Conservation (phyloP, 2,113 vertebrate genomes). For the Clarias macrocephalus region DNA sequence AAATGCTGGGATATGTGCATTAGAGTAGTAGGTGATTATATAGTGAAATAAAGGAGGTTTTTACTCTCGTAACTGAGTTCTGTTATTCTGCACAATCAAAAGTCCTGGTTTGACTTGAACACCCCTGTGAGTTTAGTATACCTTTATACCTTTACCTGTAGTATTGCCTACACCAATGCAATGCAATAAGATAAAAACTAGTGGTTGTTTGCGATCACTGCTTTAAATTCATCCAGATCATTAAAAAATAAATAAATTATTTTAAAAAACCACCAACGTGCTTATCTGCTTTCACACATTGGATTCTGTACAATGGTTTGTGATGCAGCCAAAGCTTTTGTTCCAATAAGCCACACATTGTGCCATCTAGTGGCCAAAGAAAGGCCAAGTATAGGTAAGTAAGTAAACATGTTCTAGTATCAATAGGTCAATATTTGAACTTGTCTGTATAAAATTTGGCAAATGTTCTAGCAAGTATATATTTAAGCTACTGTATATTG, state of each 20-base stretch:
- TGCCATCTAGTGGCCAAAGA: slow-evolving; percentile 47
- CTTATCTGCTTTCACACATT: neutral
- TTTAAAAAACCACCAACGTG: no score
- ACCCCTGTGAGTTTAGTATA: neutral
- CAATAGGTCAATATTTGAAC: neutral
- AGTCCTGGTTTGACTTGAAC: no score
- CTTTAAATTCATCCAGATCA: neutral
- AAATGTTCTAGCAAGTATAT: neutral
- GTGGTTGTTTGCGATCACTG: neutral
- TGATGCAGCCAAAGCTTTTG: slow-evolving; percentile 13
- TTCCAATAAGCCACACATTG: neutral
- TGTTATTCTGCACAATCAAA: no score
- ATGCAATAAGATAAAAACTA: neutral
- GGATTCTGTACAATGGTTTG: neutral
- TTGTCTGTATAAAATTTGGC: neutral
- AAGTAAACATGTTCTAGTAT: neutral
- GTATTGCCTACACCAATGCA: neutral
- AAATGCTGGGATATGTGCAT: no score
- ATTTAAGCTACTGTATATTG: neutral
- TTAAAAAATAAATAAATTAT: neutral
- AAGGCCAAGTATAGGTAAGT: neutral
- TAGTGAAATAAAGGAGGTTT: no score
- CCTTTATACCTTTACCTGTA: no score
- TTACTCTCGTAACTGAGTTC: no score
- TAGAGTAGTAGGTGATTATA: no score